Evolutionary conservation across 2,888 invertebrate species (phyloP).

Genomic region (Allacma fusca): DNA sequence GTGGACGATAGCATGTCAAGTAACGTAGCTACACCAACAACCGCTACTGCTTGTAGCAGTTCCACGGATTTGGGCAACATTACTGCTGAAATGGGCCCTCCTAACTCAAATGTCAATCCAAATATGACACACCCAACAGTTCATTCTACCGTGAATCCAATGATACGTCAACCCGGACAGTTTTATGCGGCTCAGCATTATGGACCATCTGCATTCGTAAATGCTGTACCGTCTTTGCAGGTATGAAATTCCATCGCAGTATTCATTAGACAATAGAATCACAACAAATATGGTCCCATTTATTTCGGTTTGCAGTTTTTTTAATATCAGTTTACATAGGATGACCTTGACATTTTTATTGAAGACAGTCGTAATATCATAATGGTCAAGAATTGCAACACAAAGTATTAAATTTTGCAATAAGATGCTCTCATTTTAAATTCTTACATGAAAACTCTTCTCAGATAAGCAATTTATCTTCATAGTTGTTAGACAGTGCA

Average conservation of each 20-base stretch:
- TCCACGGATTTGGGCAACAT: conserved; percentile 31
- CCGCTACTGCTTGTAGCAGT: conserved; percentile 34
- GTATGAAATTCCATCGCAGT: conserved; percentile 41
- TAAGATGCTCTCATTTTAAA: too few relatives aligned
- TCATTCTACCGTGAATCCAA: background rate
- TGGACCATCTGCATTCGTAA: conserved; percentile 53
- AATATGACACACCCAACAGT: background rate
- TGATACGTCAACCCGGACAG: conserved; percentile 28
- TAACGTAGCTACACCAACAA: conserved; percentile 14
- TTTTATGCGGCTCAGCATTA: conserved; percentile 48
- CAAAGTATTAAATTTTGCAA: too few relatives aligned
- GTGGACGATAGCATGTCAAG: conserved; percentile 52
- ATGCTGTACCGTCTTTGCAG: conserved; percentile 51
- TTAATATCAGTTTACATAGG: too few relatives aligned
- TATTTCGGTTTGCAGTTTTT: too few relatives aligned
- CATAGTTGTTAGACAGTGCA: too few relatives aligned
- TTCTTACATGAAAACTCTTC: too few relatives aligned
- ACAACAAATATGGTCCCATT: too few relatives aligned
- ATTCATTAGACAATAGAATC: too few relatives aligned
- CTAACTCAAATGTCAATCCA: background rate
- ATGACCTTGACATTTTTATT: too few relatives aligned
- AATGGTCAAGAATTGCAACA: too few relatives aligned
- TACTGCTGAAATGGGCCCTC: conserved; percentile 3
- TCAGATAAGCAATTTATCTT: too few relatives aligned
- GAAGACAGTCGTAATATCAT: too few relatives aligned